These are phyloP conservation scores for Epizoanthus rinbou DNA, from an alignment of 92 coral and sea anemone genomes.

Conservation along the genomic window DNA sequence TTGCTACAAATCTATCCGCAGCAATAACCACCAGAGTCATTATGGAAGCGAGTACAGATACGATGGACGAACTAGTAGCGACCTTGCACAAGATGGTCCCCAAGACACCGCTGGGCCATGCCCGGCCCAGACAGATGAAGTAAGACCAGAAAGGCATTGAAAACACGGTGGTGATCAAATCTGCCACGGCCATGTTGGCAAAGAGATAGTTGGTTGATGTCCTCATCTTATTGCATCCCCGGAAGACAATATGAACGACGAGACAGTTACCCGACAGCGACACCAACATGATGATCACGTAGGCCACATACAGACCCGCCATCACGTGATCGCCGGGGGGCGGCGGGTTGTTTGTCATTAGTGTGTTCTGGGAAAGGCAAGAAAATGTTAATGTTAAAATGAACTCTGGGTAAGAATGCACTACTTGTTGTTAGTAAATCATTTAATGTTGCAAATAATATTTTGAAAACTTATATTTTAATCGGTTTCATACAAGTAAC, in stretches of 20 bases:
- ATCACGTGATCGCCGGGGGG: neutral
- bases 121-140: slow-evolving; percentile 41
- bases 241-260: slow-evolving; percentile 34
- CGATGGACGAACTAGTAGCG: slow-evolving; percentile 40
- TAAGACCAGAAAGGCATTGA: slow-evolving; percentile 57
- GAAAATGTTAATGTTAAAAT: too few species aligned
- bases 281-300: slow-evolving; percentile 42
- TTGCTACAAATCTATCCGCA: slow-evolving; percentile 42
- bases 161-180: slow-evolving; percentile 32
- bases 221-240: neutral
- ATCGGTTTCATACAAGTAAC: too few species aligned
- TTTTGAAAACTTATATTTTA: too few species aligned
- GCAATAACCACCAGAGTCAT: slow-evolving; percentile 41
- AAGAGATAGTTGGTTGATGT: slow-evolving; percentile 32
- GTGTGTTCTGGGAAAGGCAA: too few species aligned
- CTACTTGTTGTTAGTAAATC: too few species aligned
- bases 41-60: slow-evolving; percentile 36
- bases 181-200: slow-evolving; percentile 54
- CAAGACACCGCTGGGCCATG: slow-evolving; percentile 20
- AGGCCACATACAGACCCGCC: slow-evolving; percentile 33
- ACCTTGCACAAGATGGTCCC: slow-evolving; percentile 37
- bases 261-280: slow-evolving; percentile 42
- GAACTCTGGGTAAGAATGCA: too few species aligned
- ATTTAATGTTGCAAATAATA: too few species aligned
- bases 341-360: too few species aligned